Evolutionary conservation across 2,888 invertebrate genomes (phyloP).

Genomic region (Ischnus inquisitorius): DNA sequence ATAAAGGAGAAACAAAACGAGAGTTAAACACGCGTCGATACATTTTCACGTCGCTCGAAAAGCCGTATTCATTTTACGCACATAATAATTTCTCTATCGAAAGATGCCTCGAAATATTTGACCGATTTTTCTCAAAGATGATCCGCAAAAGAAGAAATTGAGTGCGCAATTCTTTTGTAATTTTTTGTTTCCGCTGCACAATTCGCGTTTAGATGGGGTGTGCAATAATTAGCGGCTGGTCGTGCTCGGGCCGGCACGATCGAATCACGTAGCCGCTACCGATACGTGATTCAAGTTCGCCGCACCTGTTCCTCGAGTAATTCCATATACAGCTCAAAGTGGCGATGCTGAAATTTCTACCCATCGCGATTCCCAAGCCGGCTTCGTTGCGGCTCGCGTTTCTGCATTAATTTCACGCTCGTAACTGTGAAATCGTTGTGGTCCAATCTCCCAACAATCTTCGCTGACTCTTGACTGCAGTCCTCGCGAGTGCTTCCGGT

Average conservation of each 20-base stretch:
- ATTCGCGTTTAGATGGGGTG: not conserved
- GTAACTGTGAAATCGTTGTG: constrained; percentile 69
- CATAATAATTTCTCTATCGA: too few species aligned
- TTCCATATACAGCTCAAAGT: constrained; percentile 23
- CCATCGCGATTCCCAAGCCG: constrained; percentile 60
- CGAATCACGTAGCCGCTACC: not conserved
- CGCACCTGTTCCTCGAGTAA: constrained; percentile 1
- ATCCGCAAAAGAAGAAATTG: not conserved
- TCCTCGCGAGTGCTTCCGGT: constrained; percentile 22
- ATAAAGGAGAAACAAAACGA: constrained; percentile 1
- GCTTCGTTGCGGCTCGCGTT: constrained; percentile 33
- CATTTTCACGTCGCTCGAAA: not conserved
- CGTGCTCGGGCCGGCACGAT: not conserved
- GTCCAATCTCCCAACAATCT: constrained; percentile 65
- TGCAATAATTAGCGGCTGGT: constrained; percentile 5
- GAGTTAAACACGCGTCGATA: not conserved
- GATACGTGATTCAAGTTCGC: constrained; percentile 16
- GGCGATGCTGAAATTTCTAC: constrained; percentile 6
- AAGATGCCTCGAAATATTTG: too few species aligned
- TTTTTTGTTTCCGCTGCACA: not conserved
- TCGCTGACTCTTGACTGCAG: constrained; percentile 15
- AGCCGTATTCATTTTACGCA: not conserved
- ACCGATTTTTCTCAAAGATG: not conserved
- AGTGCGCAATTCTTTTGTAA: not conserved
- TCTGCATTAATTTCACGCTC: constrained; percentile 71